Conservation (phyloP, 2,113 vertebrate genomes). For the Xenopus laevis region DNA sequence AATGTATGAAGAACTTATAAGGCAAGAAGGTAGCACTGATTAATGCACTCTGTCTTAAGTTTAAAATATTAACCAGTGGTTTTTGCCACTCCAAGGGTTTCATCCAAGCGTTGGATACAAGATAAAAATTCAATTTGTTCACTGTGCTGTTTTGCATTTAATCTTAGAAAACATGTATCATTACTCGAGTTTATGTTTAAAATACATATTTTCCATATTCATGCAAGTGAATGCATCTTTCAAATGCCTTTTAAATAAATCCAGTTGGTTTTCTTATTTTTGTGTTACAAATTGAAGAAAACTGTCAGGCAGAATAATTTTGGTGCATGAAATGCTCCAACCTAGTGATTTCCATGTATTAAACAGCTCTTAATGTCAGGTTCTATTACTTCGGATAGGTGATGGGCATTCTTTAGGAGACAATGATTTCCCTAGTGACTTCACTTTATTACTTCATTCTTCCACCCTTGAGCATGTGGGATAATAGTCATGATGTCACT, state of each 20-base stretch:
- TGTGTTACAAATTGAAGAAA: neutral
- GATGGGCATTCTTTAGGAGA: conserved; percentile 42
- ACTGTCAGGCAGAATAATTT: conserved; percentile 18
- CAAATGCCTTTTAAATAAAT: conserved; percentile 38
- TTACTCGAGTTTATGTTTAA: too few species aligned
- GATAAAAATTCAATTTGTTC: too few species aligned
- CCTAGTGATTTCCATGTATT: conserved; percentile 29
- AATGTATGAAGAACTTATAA: too few species aligned
- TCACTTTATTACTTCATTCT: conserved; percentile 31
- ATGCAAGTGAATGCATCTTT: too few species aligned
- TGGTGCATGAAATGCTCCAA: conserved; percentile 7
- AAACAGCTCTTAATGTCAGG: conserved; percentile 38
- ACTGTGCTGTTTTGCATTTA: too few species aligned
- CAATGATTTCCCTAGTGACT: conserved; percentile 39
- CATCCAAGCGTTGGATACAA: too few species aligned
- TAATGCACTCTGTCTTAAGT: too few species aligned
- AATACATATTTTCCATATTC: too few species aligned
- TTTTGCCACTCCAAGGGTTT: too few species aligned
- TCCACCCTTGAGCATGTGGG: conserved; percentile 30
- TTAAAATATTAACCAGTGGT: too few species aligned
- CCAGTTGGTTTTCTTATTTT: fast-evolving
- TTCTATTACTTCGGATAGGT: conserved; percentile 46
- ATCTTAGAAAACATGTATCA: too few species aligned
- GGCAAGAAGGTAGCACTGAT: too few species aligned
- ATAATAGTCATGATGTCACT: conserved; percentile 50